Evolutionary conservation across 2,797 vertebrate genomes (phyloP), one percentile per base, ranked within the genome.

Genomic region (Coregonus suidteri): DNA sequence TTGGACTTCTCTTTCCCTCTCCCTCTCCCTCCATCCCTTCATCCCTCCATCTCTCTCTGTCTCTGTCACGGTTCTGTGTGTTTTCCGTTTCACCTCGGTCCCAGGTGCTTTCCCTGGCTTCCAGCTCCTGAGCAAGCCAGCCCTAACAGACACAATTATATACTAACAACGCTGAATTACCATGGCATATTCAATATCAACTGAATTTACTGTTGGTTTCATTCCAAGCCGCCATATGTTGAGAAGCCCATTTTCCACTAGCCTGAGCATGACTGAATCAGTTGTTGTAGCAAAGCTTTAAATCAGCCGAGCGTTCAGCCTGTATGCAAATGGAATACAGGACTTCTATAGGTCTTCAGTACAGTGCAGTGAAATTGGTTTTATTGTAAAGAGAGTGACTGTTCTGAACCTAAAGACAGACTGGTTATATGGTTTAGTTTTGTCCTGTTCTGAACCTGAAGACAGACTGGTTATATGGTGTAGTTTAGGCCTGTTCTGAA

Each of bases 161-260:
- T 90, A 87, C 86, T 89, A 11, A 47, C 86, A 86, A 69, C 14
- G 6, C 80, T 90, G 87, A 91, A 91, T 92, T 91, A 89, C 91
- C 85, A 81, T 85, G 84, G 88, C 90, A 85, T 86, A 83, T 94
- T 91, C 88, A 91, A 86, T 91, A 88, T 88, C 90, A 92, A 91
- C 90, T 79, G 83, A 92, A 92, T 93, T 92, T 88, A 89, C 75
- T 64, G 59, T 79, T 93, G 92, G 90, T 81, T 83, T 76, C 20
- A 0, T 47, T 90, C 92, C 92, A 93, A 90, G 87, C 86, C 85
- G 78, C 87, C 90, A 91, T 89, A 91, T 93, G 91, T 85, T 13
- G 79, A 81, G 77, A 76, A 88, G 83, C 77, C 77, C 51, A 79
- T 82, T 91, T 47, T 13, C 81, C 85, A 79, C 75, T 75, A 79